Evolutionary conservation across 35 echinoderm and acorn worm genomes (phyloP), one percentile per base, ranked within the genome.

Genomic region (Diadema setosum): DNA sequence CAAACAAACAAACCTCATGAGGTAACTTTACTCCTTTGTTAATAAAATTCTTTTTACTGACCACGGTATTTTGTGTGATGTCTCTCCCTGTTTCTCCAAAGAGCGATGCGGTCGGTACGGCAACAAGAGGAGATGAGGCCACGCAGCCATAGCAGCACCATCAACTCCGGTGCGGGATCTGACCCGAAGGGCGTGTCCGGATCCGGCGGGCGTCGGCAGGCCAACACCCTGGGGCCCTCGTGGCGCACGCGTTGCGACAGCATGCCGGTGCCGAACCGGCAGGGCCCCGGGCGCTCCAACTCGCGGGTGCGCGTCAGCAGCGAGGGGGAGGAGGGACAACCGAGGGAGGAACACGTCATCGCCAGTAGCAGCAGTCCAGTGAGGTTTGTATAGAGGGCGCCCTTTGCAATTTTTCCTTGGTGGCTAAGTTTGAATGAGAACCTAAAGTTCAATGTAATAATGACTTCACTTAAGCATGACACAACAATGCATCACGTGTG

Each of bases 51-150:
- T n/a, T n/a, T n/a, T n/a, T n/a, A n/a, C n/a, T n/a, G n/a, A n/a
- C n/a, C n/a, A n/a, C n/a, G n/a, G 16, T 11, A 70, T 70, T 70
- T 16, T n/a, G 11, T 18, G 65, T 25, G 25, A 61, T 88, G 20
- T 40, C 56, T 73, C 34, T 35, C 7, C 5, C 4, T 73, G 26
- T 24, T 17, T 60, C n/a, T 83, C 20, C 16, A 14, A 64, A 99
- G 96, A 76, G 96, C 96, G 31, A 99, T 99, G 96, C 80, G 89
- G 42, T 94, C 92, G 0, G 86, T 93, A 16, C 75, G 82, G 33
- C 89, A 94, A 32, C 73, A 86, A 50, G 95, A 97, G 21, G 96
- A 99, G 36, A 93, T 99, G 90, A 92, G 93, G 24, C 96, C 96
- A 50, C 85, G 92, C 12, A 92, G 93, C 70, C 95, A 93, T 37